A percentile compares a stretch with the other conserved stretches of the same genome.
These are phyloP conservation scores for Macrosoma leucophasiata DNA, from an alignment of 2,888 invertebrate genomes.

Conservation along the genomic window DNA sequence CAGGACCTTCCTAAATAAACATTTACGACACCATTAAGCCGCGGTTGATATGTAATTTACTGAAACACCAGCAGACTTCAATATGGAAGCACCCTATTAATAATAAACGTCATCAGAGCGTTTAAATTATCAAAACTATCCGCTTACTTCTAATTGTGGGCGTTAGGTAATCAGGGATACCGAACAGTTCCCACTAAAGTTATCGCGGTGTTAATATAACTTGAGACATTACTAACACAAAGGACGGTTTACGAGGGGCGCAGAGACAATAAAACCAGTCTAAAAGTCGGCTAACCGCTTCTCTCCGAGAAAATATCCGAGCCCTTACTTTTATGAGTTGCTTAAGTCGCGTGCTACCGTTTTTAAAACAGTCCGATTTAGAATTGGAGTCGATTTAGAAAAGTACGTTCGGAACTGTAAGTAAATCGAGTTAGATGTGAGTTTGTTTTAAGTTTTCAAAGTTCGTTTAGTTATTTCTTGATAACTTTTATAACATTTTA, in stretches of 20 bases:
- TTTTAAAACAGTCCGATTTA: conserved; percentile 57
- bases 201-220: conserved; percentile 65
- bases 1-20: no score
- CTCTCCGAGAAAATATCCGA: conserved; percentile 46
- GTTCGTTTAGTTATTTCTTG: conserved; percentile 20
- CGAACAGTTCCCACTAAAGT: conserved; percentile 47
- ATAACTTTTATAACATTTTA: no score
- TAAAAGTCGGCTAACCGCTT: conserved; percentile 67
- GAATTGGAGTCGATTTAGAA: no score
- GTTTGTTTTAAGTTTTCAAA: no score
- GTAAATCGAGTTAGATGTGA: no score
- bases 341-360: conserved; percentile 48
- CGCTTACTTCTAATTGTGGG: conserved; percentile 53
- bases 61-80: conserved; percentile 39
- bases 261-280: conserved; percentile 67
- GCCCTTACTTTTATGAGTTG: conserved; percentile 59
- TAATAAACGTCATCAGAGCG: conserved; percentile 49
- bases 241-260: conserved; percentile 59
- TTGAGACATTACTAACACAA: conserved; percentile 63
- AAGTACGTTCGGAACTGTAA: no score
- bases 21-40: no score
- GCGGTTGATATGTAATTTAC: no score
- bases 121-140: conserved; percentile 67
- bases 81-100: conserved; percentile 60
- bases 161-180: conserved; percentile 40